Evolutionary conservation across 2,113 vertebrate species (phyloP), one percentile per base, ranked within the genome.

Genomic region (Neotoma lepida): DNA sequence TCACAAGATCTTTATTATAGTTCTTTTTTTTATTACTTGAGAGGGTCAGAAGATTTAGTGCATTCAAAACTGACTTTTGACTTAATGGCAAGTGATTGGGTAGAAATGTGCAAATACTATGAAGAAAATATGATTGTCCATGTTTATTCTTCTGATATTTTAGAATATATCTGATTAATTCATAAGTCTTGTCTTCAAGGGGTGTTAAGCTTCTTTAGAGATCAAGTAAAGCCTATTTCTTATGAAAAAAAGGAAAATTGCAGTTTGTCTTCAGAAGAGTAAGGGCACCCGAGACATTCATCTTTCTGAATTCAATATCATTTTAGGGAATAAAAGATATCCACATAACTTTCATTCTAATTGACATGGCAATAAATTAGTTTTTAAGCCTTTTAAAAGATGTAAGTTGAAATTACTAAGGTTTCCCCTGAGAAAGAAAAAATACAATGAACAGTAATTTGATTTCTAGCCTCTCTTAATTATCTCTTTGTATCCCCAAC

Each of bases 111-210:
- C 41, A 96, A 95, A 68, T 63, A 44, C 76, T 82, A 9, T 41
- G 14, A 63, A 86, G 4, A 4, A 49, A 94, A 20, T 1, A 89
- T 0, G 8, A 87, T 12, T 70, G 82, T 17, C 68, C 87, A 35
- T 5, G 8, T 90, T 80, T 88, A 70, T 78, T 91, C 94, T 88
- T 93, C n/a, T 78, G 39, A n/a, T 1, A 51, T 2, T 7, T 68
- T 64, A 63, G 33, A 92, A 28, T 80, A 15, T 92, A 96, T 96
- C 93, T 63, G 86, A 49, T 94, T 97, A 93, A 68, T 56, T 1
- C 46, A 93, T 35, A 44, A n/a, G 54, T 54, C 13, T 90, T 33
- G 41, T 71, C n/a, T 94, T 94, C 89, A 86, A 88, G 51, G 6
- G 0, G 1, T 77, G 39, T 89, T 28, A 33, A 18, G 2, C 7